Base-by-base conservation (phyloP, 2,113 vertebrate genomes). In the Illadopsis cleaveri region DNA sequence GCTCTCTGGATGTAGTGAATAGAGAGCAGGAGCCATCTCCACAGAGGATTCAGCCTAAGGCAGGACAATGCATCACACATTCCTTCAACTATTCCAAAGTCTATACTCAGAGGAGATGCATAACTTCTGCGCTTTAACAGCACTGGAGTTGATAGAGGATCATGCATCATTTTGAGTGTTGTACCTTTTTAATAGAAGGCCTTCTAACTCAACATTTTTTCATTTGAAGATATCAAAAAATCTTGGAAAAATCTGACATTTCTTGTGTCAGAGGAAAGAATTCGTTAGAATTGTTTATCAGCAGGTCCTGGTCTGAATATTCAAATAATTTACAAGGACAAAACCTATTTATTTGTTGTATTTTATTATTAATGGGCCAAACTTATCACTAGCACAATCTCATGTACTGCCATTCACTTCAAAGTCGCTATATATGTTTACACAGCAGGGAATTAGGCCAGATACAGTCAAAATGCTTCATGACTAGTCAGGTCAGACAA, bases 401-500 rank as follows among this genome's bases (percentile, higher is more conserved):
- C 33, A n/a, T 24, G 44, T 69, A 86, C 33, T 37, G 19, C 9
- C 76, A 66, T 87, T 80, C 54, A 91, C 79, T 93, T 80, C 68
- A 58, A 94, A 82, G 82, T 61, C 80, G 45, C 21, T 88, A 80
- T 51, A 73, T 45, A 77, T 75, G 85, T 65, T 94, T 94, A 93
- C 60, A 82, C 79, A 93, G 71, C 47, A 95, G 64, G 42, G 71
- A 92, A 88, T 86, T 80, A 89, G 51, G 71, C 51, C 79, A 92
- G 60, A 70, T 83, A 86, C 51, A 75, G 33, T 75, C 76, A 93
- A 89, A 96, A 81, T 64, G 44, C 56, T 73, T 93, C 82, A 94
- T 95, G 93, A 88, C 31, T 78, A 89, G 56, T 94, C 85, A 88
- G 76, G 71, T 92, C 93, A 93, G 87, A 93, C 54, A 88, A 86